Evolutionary conservation across 2,888 invertebrate genomes (phyloP).

Genomic region (Monoplex corrugatus): DNA sequence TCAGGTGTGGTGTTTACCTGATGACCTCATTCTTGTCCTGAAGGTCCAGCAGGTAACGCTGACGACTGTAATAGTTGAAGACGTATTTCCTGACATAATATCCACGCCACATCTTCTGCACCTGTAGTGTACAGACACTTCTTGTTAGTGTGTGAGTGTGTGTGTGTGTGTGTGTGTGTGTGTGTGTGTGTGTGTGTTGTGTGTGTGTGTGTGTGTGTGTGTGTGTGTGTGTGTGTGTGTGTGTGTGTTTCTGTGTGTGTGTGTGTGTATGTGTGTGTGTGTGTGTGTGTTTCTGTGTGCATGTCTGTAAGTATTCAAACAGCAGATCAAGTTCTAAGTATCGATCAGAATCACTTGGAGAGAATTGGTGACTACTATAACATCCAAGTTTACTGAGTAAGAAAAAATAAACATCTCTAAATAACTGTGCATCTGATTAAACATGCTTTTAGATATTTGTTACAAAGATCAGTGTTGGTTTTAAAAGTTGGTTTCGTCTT

Average conservation of each 20-base stretch:
- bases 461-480: too few relatives aligned
- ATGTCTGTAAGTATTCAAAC: background rate
- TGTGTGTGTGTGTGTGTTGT: background rate
- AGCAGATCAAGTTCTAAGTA: too few relatives aligned
- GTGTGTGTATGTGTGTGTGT: too few relatives aligned
- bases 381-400: too few relatives aligned
- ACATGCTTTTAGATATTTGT: too few relatives aligned
- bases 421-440: too few relatives aligned
- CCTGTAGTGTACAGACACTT: constrained; percentile 63
- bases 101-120: constrained; percentile 81
- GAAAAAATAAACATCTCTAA: too few relatives aligned
- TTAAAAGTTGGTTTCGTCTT: too few relatives aligned
- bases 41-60: constrained; percentile 75
- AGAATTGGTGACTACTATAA: too few relatives aligned
- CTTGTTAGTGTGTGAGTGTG: background rate
- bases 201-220: background rate
- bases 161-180: background rate
- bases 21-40: constrained; percentile 77
- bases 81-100: constrained; percentile 80
- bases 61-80: constrained; percentile 79
- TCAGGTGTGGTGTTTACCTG: too few relatives aligned
- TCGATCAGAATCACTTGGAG: too few relatives aligned
- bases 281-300: background rate
- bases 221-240: background rate
- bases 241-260: background rate